These are phyloP conservation scores for Ictalurus furcatus DNA, from an alignment of 2,113 vertebrate genomes.

Conservation along the genomic window DNA sequence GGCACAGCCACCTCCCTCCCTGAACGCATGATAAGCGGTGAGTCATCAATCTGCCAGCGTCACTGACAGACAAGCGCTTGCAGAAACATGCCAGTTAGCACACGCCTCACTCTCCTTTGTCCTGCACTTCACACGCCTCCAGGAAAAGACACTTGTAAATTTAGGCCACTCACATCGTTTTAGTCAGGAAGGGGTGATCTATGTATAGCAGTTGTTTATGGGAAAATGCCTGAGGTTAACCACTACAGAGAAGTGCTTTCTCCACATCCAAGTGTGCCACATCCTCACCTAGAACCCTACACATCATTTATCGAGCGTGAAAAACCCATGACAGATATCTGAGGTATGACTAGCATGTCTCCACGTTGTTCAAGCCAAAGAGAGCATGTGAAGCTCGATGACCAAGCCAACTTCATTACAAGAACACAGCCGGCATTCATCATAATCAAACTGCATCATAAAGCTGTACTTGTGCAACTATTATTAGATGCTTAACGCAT, in stretches of 20 bases:
- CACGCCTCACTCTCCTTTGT: slow-evolving; percentile 67
- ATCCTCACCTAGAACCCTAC: slow-evolving; percentile 3
- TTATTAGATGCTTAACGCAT: background rate
- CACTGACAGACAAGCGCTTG: slow-evolving; percentile 72
- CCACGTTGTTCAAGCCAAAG: background rate
- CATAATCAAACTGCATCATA: background rate
- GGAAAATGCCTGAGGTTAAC: slow-evolving; percentile 27
- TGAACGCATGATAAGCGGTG: slow-evolving; percentile 66
- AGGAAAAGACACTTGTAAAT: slow-evolving; percentile 20
- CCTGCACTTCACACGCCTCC: slow-evolving; percentile 65
- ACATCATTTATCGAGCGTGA: background rate
- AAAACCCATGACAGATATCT: background rate
- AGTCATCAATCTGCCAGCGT: slow-evolving; percentile 78
- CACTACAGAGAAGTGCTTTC: background rate
- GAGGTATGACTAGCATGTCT: background rate
- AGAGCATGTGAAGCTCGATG: background rate
- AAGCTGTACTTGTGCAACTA: background rate
- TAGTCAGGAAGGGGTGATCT: background rate
- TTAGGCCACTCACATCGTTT: slow-evolving; percentile 2
- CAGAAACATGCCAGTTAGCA: slow-evolving; percentile 74
- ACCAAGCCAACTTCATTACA: background rate
- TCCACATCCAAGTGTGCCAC: slow-evolving; percentile 19
- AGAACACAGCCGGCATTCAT: background rate
- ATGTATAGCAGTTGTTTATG: slow-evolving; percentile 14
- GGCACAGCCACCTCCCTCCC: slow-evolving; percentile 49